Evolutionary conservation across 2,888 invertebrate species (phyloP).

Genomic region (Catocala fraxini): DNA sequence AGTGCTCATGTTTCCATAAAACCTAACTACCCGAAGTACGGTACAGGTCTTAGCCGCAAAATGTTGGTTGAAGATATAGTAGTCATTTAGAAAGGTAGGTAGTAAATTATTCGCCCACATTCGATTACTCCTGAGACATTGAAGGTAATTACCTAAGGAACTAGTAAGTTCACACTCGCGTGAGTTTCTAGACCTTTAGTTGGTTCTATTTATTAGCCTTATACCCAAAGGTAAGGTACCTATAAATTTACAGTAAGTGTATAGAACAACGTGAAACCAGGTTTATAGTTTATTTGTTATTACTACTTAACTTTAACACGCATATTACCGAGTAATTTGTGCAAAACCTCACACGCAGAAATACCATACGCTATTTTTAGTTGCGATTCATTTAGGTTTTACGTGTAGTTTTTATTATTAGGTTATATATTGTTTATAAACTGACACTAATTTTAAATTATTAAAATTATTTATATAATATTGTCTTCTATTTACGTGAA

Average conservation of each 20-base stretch:
- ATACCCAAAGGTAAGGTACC: neutral
- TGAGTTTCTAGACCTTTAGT: slow-evolving; percentile 13
- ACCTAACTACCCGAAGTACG: slow-evolving; percentile 17
- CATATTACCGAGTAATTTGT: too few species aligned
- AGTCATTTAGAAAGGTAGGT: slow-evolving; percentile 52
- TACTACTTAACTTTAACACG: too few species aligned
- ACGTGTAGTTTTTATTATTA: too few species aligned
- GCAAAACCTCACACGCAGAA: too few species aligned
- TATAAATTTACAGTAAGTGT: neutral
- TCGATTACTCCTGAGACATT: slow-evolving; percentile 50
- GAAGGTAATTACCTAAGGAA: slow-evolving; percentile 48
- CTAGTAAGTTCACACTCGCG: slow-evolving; percentile 27
- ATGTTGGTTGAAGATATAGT: slow-evolving; percentile 50
- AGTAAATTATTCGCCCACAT: slow-evolving; percentile 59
- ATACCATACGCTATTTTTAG: too few species aligned
- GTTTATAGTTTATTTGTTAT: too few species aligned
- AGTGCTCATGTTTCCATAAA: slow-evolving; percentile 10
- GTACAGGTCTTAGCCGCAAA: slow-evolving; percentile 43
- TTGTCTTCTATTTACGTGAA: too few species aligned
- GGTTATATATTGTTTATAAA: too few species aligned
- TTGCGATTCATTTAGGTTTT: too few species aligned
- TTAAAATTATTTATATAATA: too few species aligned
- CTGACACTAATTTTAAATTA: too few species aligned
- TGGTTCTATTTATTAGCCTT: neutral
- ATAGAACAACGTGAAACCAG: too few species aligned